Percentiles rank a stretch among this genome's conserved stretches.
phyloP scores from a whole-genome alignment of 2,797 vertebrate genomes.

The Eidolon dupreanum region DNA sequence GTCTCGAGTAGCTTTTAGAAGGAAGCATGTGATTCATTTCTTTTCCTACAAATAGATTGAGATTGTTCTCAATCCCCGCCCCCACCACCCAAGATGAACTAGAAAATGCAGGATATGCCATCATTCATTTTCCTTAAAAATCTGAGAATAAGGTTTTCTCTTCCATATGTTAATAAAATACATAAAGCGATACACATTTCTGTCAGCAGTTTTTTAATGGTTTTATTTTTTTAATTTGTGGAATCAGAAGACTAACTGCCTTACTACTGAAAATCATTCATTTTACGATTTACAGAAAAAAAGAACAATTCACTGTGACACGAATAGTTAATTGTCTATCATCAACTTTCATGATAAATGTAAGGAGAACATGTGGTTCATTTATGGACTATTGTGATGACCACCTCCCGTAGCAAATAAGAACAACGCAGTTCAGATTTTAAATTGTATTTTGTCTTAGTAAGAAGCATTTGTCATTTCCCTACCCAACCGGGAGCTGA shows the following conservation, averaged over 20 bases:
- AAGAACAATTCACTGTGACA: not conserved
- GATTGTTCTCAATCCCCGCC: not conserved
- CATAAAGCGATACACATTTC: not conserved
- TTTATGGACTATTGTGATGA: fast-evolving
- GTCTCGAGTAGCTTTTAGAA: slow-evolving; percentile 19
- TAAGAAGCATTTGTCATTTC: not conserved
- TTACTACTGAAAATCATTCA: not conserved
- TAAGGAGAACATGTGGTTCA: not conserved
- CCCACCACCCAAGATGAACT: not conserved
- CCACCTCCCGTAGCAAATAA: not conserved
- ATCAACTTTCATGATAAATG: not conserved
- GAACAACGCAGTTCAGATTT: not conserved
- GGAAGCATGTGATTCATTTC: not conserved
- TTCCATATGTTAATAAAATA: not conserved
- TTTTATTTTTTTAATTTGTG: slow-evolving; percentile 35
- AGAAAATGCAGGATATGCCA: not conserved
- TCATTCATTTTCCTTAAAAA: slow-evolving; percentile 34
- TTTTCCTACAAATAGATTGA: not conserved
- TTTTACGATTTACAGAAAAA: not conserved
- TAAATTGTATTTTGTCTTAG: not conserved
- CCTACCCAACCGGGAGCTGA: not conserved
- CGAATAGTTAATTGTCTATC: not conserved
- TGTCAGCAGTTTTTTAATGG: slow-evolving; percentile 16
- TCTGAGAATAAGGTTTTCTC: slow-evolving; percentile 18
- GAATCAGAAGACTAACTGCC: slow-evolving; percentile 11